Percentiles rank a stretch among this genome's conserved stretches.
Evolutionary conservation across 2,113 vertebrate species (phyloP).

Genomic region (Riparia riparia): DNA sequence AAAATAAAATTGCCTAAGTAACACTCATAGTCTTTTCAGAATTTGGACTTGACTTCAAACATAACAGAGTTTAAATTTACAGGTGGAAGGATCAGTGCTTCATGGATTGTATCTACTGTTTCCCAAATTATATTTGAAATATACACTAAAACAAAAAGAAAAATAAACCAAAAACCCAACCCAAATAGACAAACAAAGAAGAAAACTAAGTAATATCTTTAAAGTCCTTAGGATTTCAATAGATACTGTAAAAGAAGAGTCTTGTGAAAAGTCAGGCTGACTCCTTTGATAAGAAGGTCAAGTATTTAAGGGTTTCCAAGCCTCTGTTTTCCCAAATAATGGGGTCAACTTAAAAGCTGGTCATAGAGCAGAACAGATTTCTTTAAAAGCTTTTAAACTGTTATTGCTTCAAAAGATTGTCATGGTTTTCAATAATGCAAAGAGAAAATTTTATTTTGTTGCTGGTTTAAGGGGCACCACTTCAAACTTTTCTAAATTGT

Average conservation of each 20-base stretch:
- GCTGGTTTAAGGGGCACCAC: constrained; percentile 76
- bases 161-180: background rate
- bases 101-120: background rate
- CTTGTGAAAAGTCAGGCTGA: constrained; percentile 58
- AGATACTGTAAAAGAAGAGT: constrained; percentile 51
- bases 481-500: constrained; percentile 70
- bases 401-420: constrained; percentile 73
- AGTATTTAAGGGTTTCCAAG: constrained; percentile 61
- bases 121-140: background rate
- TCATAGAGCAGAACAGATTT: constrained; percentile 74
- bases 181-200: background rate
- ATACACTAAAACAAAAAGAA: background rate
- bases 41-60: background rate
- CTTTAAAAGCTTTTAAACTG: constrained; percentile 76
- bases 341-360: constrained; percentile 68
- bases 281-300: constrained; percentile 68
- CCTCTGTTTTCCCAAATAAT: constrained; percentile 67
- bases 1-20: background rate
- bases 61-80: background rate
- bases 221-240: constrained; percentile 12
- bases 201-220: background rate
- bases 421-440: constrained; percentile 76
- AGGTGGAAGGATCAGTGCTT: background rate
- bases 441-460: constrained; percentile 77
- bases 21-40: background rate